Evolutionary conservation across 2,113 vertebrate genomes (phyloP).

Genomic region (Rattus norvegicus): GRCr8 NC_086033.1:21560501-21561000

Average conservation of each 20-base stretch:
- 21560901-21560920: not conserved
- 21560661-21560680: not conserved
- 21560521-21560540: not conserved
- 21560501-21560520: not conserved
- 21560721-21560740: not conserved
- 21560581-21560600: not conserved
- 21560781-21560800: not conserved
- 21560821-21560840: not conserved
- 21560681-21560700: not conserved
- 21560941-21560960: conserved; percentile 1
- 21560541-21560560: not conserved
- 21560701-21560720: not conserved
- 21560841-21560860: not conserved
- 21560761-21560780: not conserved
- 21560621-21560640: not conserved
- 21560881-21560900: conserved; percentile 48
- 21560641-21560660: not conserved
- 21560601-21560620: not conserved
- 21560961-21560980: conserved; percentile 45
- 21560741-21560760: not conserved
- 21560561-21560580: not conserved
- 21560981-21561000: not conserved
- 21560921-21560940: conserved; percentile 24
- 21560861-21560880: not conserved
- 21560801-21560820: conserved; percentile 40